Evolutionary conservation across 2,797 vertebrate species (phyloP), one percentile per base, ranked within the genome.

Genomic region (Urophycis tenuis): DNA sequence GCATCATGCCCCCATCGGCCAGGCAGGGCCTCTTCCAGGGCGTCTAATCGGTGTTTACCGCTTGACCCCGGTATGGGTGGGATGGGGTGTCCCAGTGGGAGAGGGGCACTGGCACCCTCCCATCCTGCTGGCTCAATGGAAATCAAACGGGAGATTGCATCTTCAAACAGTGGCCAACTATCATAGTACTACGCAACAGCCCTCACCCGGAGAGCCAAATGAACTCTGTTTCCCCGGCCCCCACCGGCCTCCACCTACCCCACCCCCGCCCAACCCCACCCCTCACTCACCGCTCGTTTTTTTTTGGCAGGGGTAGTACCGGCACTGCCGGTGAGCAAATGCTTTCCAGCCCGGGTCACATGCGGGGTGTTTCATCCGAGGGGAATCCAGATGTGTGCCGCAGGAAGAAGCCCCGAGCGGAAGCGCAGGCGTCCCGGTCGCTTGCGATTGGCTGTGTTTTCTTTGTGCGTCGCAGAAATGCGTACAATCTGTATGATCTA

Each of bases 81-180:
- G 83, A 88, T 83, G 85, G 86, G 77, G 83, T 53, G 80, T 85
- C 89, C 90, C 84, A 25, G 72, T 78, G 88, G 91, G 88, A 87
- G 80, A 74, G 76, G 77, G 17, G 76, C 80, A 82, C 86, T 84
- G 64, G 89, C 90, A 89, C 86, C 90, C 92, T 92, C 92, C 92
- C 92, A 93, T 93, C 92, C 92, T 93, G 92, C 87, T 82, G 12
- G 11, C 83, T 92, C 80, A 90, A 92, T 91, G 88, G 85, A 89
- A 89, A 87, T 90, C 88, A 86, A 91, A 88, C 82, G 79, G 72
- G 70, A 92, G 91, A 92, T 94, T 88, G 75, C 79, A 90, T 89
- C 90, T 90, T 87, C 85, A 89, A 90, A 88, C 84, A 81, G 75
- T 85, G 83, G 72, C 77, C 70, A 22, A 79, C 80, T 78, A 87